A percentile compares a stretch with the other conserved stretches of the same genome.
Conservation (phyloP, 2,797 vertebrate genomes). For the Gymnocypris eckloni region DNA sequence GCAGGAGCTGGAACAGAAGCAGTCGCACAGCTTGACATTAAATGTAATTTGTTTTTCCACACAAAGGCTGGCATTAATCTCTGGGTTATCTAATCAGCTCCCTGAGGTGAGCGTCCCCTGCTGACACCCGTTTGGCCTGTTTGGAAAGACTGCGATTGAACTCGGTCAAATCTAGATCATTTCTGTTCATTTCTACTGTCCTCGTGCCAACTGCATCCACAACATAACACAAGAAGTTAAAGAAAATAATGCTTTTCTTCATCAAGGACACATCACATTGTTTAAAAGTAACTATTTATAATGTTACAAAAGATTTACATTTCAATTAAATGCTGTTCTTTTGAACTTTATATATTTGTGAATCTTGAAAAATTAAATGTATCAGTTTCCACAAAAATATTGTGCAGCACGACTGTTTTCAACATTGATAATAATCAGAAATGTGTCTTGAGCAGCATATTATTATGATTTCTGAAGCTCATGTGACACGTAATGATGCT, state of each 20-base stretch:
- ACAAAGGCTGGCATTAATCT: conserved; percentile 19
- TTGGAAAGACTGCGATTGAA: not conserved
- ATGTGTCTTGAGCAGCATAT: not conserved
- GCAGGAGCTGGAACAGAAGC: not conserved
- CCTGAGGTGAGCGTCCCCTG: conserved; percentile 3
- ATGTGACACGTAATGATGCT: not conserved
- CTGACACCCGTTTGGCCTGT: not conserved
- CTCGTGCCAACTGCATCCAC: not conserved
- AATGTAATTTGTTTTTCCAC: conserved; percentile 14
- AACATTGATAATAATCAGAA: not conserved
- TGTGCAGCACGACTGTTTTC: not conserved
- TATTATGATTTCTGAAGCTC: not conserved
- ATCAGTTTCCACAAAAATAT: not conserved
- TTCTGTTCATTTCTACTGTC: not conserved
- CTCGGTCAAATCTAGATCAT: not conserved
- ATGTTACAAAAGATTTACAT: not conserved
- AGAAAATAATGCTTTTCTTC: not conserved
- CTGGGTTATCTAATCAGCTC: not conserved
- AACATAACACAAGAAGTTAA: not conserved
- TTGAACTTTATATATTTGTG: not conserved
- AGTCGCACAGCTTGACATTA: conserved; percentile 20
- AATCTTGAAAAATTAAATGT: not conserved
- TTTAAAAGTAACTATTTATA: not conserved
- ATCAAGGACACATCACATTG: not conserved
- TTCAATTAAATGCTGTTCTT: not conserved